A percentile compares a stretch with the other conserved stretches of the same genome.
Conservation (phyloP, 23 tunicate genomes). For the Halocynthia roretzi region DNA sequence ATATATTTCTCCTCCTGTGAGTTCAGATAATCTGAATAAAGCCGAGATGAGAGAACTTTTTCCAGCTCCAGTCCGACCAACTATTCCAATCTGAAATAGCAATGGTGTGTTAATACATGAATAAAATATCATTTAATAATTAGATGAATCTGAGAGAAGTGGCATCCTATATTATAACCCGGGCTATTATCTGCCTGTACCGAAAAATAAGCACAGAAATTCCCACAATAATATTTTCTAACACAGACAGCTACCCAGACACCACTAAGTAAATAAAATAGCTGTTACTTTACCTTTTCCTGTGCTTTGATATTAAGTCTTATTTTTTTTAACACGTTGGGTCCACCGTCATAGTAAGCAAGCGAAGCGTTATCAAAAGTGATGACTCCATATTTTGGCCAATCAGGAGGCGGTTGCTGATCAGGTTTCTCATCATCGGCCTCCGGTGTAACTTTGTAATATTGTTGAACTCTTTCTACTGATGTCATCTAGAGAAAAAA, state of each 20-base stretch:
- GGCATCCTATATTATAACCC: neutral
- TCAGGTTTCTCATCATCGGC: constrained; percentile 27
- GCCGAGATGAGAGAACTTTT: constrained; percentile 70
- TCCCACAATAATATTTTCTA: too few species aligned
- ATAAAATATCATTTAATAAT: neutral
- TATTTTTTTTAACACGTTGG: constrained; percentile 41
- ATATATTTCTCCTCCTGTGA: constrained; percentile 31
- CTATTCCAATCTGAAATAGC: constrained; percentile 47
- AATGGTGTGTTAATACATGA: neutral
- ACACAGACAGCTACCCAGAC: too few species aligned
- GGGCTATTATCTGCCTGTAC: too few species aligned
- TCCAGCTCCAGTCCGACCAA: constrained; percentile 81
- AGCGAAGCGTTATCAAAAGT: constrained; percentile 39
- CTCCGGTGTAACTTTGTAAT: constrained; percentile 47
- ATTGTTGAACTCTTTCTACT: constrained; percentile 82
- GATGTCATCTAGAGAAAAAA: constrained; percentile 77
- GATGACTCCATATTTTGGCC: constrained; percentile 60
- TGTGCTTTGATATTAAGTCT: constrained; percentile 30
- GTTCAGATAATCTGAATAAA: constrained; percentile 48
- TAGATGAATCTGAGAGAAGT: neutral
- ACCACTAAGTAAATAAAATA: neutral
- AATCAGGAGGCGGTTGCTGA: constrained; percentile 29
- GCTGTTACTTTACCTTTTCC: constrained; percentile 38
- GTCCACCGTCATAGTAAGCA: constrained; percentile 69
- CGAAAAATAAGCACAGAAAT: too few species aligned